A percentile compares a stretch with the other conserved stretches of the same genome.
These are phyloP conservation scores for Folsomia manolachei DNA, from an alignment of 2,888 invertebrate species.

Conservation along the genomic window DNA sequence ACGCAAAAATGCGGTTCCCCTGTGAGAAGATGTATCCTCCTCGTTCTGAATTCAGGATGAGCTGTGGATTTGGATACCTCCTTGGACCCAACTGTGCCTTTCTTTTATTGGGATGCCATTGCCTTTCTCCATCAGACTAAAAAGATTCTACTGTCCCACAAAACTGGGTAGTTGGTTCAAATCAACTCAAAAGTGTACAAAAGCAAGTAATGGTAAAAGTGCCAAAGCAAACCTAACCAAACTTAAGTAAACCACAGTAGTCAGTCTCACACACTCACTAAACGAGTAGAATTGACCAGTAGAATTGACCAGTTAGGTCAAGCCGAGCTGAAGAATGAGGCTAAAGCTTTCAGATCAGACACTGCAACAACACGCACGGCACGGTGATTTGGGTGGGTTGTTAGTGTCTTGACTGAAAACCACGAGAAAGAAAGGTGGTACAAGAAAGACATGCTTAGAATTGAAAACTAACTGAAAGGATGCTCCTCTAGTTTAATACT, in stretches of 20 bases:
- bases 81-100: neutral
- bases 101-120: neutral
- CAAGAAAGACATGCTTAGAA: slow-evolving; percentile 7
- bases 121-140: neutral
- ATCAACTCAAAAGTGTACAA: neutral
- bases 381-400: neutral
- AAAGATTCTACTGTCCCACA: no score
- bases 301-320: slow-evolving; percentile 4
- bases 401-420: slow-evolving; percentile 2
- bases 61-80: neutral
- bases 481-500: neutral
- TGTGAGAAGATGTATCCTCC: slow-evolving; percentile 4
- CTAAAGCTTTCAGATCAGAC: neutral
- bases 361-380: neutral
- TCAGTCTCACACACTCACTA: neutral
- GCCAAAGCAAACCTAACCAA: slow-evolving; percentile 1
- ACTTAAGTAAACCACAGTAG: no score
- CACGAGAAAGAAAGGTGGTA: slow-evolving; percentile 27
- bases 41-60: slow-evolving; percentile 5
- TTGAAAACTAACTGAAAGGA: slow-evolving; percentile 2
- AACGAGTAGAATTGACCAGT: neutral
- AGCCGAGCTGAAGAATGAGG: neutral
- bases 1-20: neutral
- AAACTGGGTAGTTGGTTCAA: no score
- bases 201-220: neutral